A percentile compares a stretch with the other conserved stretches of the same genome.
phyloP scores from a whole-genome alignment of 2,113 vertebrate species.

The Numenius arquata region DNA sequence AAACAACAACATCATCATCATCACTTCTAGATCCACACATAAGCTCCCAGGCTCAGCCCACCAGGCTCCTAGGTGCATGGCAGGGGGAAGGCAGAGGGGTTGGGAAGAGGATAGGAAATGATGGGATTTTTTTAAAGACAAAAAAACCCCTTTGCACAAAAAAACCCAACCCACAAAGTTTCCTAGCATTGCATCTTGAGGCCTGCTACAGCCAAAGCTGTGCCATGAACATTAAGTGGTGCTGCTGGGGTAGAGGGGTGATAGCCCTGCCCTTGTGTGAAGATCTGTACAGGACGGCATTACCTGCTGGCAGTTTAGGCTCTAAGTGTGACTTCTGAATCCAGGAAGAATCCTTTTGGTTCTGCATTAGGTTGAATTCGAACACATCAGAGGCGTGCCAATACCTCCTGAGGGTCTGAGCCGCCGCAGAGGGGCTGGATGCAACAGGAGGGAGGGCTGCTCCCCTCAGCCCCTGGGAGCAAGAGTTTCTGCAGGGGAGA shows the following conservation, averaged over 20 bases:
- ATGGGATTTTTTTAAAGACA: background rate
- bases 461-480: background rate
- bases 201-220: background rate
- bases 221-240: background rate
- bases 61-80: accelerated
- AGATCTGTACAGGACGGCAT: accelerated
- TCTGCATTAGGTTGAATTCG: background rate
- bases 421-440: accelerated
- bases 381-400: background rate
- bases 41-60: background rate
- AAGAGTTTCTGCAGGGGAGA: background rate
- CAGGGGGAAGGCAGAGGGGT: background rate
- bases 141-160: background rate
- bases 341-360: background rate
- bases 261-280: background rate
- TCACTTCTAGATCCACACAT: background rate
- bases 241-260: background rate
- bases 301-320: background rate
- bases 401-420: background rate
- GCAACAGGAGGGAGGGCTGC: accelerated
- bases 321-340: background rate
- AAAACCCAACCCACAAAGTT: background rate
- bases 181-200: background rate
- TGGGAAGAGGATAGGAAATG: background rate
- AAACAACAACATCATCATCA: background rate